Base-by-base conservation (phyloP, 2,113 vertebrate genomes). In the Mus spicilegus region DNA sequence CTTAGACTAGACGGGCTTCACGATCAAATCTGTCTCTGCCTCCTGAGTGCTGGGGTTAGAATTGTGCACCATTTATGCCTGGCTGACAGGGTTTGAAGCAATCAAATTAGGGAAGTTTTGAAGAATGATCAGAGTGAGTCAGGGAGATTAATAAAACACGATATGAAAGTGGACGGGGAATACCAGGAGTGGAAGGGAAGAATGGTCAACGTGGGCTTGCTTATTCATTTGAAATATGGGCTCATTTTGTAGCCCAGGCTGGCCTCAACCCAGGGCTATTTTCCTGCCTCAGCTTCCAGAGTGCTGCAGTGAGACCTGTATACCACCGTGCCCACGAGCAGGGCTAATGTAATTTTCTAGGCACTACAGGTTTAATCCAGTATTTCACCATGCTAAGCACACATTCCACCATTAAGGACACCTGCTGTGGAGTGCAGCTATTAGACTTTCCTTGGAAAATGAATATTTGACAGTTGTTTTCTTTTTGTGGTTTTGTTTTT, bases 31-130 rank as follows among this genome's bases (percentile, higher is more conserved):
- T 85, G 14, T 46, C 39, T 19, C 39, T 65, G 81, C 58, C 81
- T 63, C 39, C 26, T 30, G 26, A 85, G 58, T 65, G n/a, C 14
- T 3, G 0, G 82, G 24, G 9, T 84, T 63, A 84, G 63, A 84
- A 42, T 16, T 4, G 4, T 42, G 58, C 24, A 84, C 8, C 26
- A 10, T 46, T 65, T 65, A 46, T 65, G 58, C 24, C 58, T 63
- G 26, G 81, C n/a, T 42, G 70, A 75, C 51, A 89, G 26, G 49
- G 58, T 94, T 95, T 84, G 92, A 87, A 89, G 8, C 1, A 42
- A 73, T 89, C 85, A 75, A 87, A 49, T 85, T 93, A 82, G 87
- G 75, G 70, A 95, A 88, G 92, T 85, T 93, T 89, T 90, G 30
- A 92, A 93, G 84, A 56, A 73, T 87, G 26, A 22, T 94, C 19